Percentiles rank a stretch among this genome's conserved stretches.
phyloP scores from a whole-genome alignment of 2,797 vertebrate species.

The Paguma larvata region DNA sequence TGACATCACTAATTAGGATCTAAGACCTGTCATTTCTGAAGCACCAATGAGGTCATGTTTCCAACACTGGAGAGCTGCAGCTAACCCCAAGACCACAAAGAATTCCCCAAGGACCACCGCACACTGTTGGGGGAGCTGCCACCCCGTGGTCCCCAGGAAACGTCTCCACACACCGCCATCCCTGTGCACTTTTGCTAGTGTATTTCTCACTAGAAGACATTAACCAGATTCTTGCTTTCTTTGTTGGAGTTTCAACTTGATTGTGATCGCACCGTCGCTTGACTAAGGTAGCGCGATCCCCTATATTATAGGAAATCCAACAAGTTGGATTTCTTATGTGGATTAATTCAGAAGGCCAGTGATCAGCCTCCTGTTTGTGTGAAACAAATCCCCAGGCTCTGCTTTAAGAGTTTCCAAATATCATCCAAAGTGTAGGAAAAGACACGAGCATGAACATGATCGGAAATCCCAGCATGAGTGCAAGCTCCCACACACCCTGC shows the following conservation, averaged over 20 bases:
- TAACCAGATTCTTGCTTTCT: not conserved
- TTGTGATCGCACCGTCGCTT: not conserved
- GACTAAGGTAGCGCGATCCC: not conserved
- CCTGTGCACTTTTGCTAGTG: not conserved
- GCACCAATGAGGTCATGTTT: not conserved
- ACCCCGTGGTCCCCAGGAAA: not conserved
- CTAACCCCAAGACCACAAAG: not conserved
- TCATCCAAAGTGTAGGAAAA: not conserved
- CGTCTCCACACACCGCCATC: not conserved
- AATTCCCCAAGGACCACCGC: not conserved
- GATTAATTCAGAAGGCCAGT: constrained; percentile 20
- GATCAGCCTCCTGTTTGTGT: not conserved
- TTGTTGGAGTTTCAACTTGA: not conserved
- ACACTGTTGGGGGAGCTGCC: not conserved
- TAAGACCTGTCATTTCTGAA: not conserved
- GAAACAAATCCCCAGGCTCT: not conserved
- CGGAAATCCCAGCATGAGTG: not conserved
- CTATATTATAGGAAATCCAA: not conserved
- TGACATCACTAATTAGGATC: not conserved
- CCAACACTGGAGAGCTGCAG: not conserved
- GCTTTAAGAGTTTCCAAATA: constrained; percentile 51
- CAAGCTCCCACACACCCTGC: not conserved
- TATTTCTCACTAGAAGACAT: not conserved
- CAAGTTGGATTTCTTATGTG: not conserved
- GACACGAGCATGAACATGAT: not conserved